These are phyloP conservation scores for Drosophila sp. DNA, from an alignment of 1,140 invertebrate genomes.

Conservation along the genomic window DNA sequence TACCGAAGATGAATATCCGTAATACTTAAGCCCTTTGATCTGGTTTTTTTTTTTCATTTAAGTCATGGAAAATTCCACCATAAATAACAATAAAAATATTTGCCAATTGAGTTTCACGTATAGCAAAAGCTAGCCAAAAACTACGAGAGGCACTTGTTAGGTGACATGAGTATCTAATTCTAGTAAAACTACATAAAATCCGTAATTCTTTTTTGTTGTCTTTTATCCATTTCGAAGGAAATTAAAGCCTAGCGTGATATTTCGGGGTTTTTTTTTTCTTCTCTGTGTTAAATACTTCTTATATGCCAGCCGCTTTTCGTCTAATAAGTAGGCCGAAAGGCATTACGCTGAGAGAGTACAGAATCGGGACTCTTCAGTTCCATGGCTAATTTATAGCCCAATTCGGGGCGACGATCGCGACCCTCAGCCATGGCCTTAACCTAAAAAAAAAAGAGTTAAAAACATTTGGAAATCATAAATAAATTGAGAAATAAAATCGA, in stretches of 20 bases:
- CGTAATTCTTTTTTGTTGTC: slow-evolving; percentile 37
- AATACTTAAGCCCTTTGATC: slow-evolving; percentile 4
- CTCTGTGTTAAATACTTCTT: slow-evolving; percentile 11
- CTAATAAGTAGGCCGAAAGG: slow-evolving; percentile 67
- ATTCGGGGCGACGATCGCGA: slow-evolving; percentile 91
- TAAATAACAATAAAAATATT: slow-evolving; percentile 41
- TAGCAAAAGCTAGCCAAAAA: slow-evolving; percentile 65
- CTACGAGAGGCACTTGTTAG: slow-evolving; percentile 56
- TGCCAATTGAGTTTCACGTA: slow-evolving; percentile 34
- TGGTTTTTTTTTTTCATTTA: slow-evolving; percentile 13
- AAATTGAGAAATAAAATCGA: neutral
- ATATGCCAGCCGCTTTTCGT: neutral
- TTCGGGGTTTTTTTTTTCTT: slow-evolving; percentile 19
- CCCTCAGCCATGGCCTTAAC: slow-evolving; percentile 93
- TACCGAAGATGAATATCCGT: slow-evolving; percentile 10
- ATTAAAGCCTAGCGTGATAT: slow-evolving; percentile 38
- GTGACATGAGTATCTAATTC: slow-evolving; percentile 38
- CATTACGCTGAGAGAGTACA: slow-evolving; percentile 78
- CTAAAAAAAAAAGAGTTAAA: slow-evolving; percentile 77
- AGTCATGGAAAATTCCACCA: slow-evolving; percentile 41
- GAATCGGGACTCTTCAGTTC: slow-evolving; percentile 88
- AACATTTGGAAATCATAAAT: too few relatives aligned
- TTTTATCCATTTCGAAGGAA: slow-evolving; percentile 22
- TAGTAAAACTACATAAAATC: slow-evolving; percentile 41
- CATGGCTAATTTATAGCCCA: slow-evolving; percentile 93